Percentiles rank a stretch among this genome's conserved stretches.
These are phyloP conservation scores for Ips nitidus DNA, from an alignment of 1,140 invertebrate species.

Conservation along the genomic window DNA sequence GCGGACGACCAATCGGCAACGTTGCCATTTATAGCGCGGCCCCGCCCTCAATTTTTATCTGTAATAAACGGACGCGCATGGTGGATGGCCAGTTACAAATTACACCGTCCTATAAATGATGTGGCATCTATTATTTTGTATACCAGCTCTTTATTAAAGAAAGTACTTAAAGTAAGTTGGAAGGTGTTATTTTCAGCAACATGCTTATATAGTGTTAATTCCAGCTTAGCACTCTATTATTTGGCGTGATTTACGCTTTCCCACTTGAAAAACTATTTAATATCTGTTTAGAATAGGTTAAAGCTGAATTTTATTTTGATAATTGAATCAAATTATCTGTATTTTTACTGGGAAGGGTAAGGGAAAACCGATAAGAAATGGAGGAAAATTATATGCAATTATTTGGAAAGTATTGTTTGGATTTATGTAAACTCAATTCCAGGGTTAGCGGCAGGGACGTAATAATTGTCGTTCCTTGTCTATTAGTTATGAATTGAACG, in stretches of 20 bases:
- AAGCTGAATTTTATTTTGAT: no score
- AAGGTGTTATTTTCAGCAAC: slow-evolving; percentile 47
- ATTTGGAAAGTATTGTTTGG: no score
- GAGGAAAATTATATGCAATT: no score
- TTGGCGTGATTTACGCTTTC: slow-evolving; percentile 30
- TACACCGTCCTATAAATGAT: slow-evolving; percentile 41
- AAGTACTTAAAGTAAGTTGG: slow-evolving; percentile 38
- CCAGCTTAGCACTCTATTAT: slow-evolving; percentile 33
- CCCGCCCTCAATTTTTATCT: slow-evolving; percentile 42
- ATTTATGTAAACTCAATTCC: no score
- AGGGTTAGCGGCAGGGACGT: no score
- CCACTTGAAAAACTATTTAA: no score
- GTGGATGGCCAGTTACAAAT: slow-evolving; percentile 38
- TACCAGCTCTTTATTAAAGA: slow-evolving; percentile 50
- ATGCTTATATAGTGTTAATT: slow-evolving; percentile 38
- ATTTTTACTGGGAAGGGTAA: no score
- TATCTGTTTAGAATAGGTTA: no score
- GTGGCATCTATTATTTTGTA: slow-evolving; percentile 49
- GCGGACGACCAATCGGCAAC: slow-evolving; percentile 42
- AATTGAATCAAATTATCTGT: no score
- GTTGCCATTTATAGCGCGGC: slow-evolving; percentile 47
- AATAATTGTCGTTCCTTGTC: no score
- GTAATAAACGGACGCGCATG: slow-evolving; percentile 37
- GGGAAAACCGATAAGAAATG: no score
- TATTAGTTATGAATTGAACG: no score